These are phyloP conservation scores for Cryptotis parvus DNA, from an alignment of 2,113 vertebrate species.

Conservation along the genomic window DNA sequence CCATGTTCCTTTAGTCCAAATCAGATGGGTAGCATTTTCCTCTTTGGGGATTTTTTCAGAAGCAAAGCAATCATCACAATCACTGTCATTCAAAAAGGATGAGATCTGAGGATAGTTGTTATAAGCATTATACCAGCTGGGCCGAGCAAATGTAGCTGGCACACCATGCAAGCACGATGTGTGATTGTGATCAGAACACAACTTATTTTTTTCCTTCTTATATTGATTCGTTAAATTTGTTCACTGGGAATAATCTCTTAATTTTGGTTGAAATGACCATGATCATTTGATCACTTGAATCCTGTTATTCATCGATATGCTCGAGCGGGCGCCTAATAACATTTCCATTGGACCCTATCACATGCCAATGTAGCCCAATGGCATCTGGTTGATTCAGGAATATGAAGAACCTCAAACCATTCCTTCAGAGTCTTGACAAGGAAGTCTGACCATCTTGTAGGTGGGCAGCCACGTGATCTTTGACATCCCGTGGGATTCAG, in stretches of 20 bases:
- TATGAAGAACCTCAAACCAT: too few species aligned
- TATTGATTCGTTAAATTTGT: conserved; percentile 55
- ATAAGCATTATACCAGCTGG: conserved; percentile 68
- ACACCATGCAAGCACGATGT: not conserved
- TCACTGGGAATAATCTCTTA: conserved; percentile 5
- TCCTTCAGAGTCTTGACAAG: too few species aligned
- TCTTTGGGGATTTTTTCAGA: conserved; percentile 65
- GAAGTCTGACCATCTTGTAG: too few species aligned
- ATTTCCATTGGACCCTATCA: too few species aligned
- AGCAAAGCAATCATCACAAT: conserved; percentile 59
- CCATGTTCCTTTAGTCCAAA: conserved; percentile 38
- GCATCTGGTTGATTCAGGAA: too few species aligned
- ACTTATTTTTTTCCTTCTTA: not conserved
- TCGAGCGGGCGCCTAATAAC: too few species aligned
- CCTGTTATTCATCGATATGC: too few species aligned
- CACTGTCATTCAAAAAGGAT: conserved; percentile 69
- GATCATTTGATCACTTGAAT: too few species aligned
- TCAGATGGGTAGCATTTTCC: conserved; percentile 64
- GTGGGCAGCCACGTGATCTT: too few species aligned
- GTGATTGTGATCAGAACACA: conserved; percentile 1
- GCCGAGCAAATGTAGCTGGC: conserved; percentile 72
- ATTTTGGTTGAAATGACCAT: not conserved
- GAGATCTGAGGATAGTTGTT: conserved; percentile 57
- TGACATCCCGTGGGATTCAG: too few species aligned
- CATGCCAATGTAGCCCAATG: too few species aligned